Base-by-base conservation (phyloP, 1,140 invertebrate genomes). In the Drosophila lini region DNA sequence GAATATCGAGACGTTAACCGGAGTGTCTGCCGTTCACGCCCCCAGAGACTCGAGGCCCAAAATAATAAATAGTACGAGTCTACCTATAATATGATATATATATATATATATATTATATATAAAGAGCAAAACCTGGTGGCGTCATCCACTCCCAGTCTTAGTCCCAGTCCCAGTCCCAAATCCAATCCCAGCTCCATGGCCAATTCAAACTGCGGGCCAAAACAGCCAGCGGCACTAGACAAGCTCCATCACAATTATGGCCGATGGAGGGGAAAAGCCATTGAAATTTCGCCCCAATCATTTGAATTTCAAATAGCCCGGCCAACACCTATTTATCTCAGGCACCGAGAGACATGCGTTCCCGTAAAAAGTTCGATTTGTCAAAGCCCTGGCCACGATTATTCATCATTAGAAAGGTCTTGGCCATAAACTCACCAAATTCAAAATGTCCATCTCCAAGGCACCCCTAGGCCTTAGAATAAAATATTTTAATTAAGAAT, bases 251-350 rank as follows among this genome's bases (percentile, higher is more conserved):
- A 55, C 38, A 41, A 28, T 40, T 36, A 64, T 38, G 19, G 50
- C 7, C 13, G 19, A 38, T 42, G 60, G 10, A 5, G 13, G 59
- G 25, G 70, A 47, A 65, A 57, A 55, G 42, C 38, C 25, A 73
- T 22, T 48, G 22, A 63, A 74, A 81, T 74, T 81, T 74, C 62
- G 80, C 64, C 68, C 61, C 60, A 70, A 81, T 82, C 77, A 81
- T 81, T 85, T 84, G 78, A 84, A 84, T 69, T 81, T 85, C 67
- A 84, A 84, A 84, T 84, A 38, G 50, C 55, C 61, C 53, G 56
- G 60, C 63, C 81, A 78, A 78, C 68, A 71, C 68, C 65, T 69
- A 48, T 70, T 67, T 25, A 47, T 64, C 50, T 59, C 50, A 3
- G 16, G 15, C 34, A 41, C 32, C 32, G 16, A n/a, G 32, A 48